A percentile compares a stretch with the other conserved stretches of the same genome.
Evolutionary conservation across 2,113 vertebrate species (phyloP).

Genomic region (Sporophila hypoxantha): DNA sequence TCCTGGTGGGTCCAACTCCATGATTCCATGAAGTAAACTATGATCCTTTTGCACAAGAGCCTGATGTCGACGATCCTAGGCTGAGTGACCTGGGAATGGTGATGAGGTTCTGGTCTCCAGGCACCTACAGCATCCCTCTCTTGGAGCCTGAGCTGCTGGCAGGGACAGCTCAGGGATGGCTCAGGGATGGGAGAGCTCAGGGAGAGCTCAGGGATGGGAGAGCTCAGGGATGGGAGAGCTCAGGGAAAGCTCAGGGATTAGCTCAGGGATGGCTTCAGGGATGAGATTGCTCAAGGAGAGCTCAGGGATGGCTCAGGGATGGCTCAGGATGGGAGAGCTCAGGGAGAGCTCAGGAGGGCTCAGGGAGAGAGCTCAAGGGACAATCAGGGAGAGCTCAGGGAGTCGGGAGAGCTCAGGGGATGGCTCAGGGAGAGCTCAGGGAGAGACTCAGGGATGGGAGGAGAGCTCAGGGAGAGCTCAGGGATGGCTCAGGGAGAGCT

Average conservation of each 20-base stretch:
- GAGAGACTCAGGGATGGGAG: too few relatives aligned
- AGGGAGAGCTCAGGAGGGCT: not conserved
- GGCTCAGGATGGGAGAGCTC: not conserved
- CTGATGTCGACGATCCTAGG: accelerated
- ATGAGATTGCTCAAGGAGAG: too few relatives aligned
- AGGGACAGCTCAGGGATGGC: not conserved
- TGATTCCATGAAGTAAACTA: not conserved
- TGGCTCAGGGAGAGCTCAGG: not conserved
- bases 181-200: not conserved
- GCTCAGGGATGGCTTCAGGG: not conserved
- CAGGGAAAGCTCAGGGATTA: not conserved
- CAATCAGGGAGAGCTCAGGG: not conserved
- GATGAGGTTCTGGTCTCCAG: not conserved
- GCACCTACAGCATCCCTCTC: not conserved
- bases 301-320: not conserved
- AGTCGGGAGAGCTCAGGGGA: not conserved
- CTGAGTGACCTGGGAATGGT: not conserved
- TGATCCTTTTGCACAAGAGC: not conserved
- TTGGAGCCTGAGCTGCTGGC: not conserved
- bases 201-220: not conserved
- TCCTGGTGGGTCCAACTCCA: not conserved
- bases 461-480: not conserved
- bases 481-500: not conserved
- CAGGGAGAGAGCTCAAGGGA: not conserved
- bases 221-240: not conserved